phyloP scores from a whole-genome alignment of 37 sponge, comb jelly and placozoan species.

The Geodia barretti region DNA sequence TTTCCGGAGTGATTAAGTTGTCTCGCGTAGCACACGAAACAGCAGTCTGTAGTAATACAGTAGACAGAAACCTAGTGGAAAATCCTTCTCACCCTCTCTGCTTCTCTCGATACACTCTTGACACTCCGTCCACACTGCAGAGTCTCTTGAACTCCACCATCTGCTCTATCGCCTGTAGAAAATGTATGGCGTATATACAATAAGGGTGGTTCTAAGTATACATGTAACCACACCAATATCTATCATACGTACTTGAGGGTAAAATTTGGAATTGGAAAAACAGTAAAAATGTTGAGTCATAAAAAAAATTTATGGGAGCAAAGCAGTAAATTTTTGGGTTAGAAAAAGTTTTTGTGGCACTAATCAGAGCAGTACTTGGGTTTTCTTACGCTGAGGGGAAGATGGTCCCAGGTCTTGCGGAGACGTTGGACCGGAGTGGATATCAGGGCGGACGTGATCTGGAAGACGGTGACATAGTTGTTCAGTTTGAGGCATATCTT shows the following conservation, averaged over 20 bases:
- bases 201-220: too few relatives aligned
- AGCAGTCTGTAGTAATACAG: neutral
- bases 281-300: too few relatives aligned
- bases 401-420: slow-evolving; percentile 63
- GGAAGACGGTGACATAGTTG: slow-evolving; percentile 66
- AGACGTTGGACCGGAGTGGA: slow-evolving; percentile 54
- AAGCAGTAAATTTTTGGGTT: too few relatives aligned
- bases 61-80: neutral
- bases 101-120: slow-evolving; percentile 31
- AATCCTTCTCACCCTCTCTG: slow-evolving; percentile 27
- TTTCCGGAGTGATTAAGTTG: too few relatives aligned
- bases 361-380: too few relatives aligned
- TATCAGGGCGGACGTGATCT: slow-evolving; percentile 45
- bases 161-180: slow-evolving; percentile 16
- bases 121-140: slow-evolving; percentile 21
- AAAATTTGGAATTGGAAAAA: too few relatives aligned
- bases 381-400: slow-evolving; percentile 37
- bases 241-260: too few relatives aligned
- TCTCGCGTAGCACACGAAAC: too few relatives aligned
- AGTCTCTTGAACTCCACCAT: slow-evolving; percentile 27
- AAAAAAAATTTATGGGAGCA: too few relatives aligned
- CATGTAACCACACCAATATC: neutral
- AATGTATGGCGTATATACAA: too few relatives aligned
- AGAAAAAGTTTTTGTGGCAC: too few relatives aligned
- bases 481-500: slow-evolving; percentile 20